These are phyloP conservation scores for Melanostigma gelatinosum DNA, from an alignment of 2,113 vertebrate species.

Conservation along the genomic window DNA sequence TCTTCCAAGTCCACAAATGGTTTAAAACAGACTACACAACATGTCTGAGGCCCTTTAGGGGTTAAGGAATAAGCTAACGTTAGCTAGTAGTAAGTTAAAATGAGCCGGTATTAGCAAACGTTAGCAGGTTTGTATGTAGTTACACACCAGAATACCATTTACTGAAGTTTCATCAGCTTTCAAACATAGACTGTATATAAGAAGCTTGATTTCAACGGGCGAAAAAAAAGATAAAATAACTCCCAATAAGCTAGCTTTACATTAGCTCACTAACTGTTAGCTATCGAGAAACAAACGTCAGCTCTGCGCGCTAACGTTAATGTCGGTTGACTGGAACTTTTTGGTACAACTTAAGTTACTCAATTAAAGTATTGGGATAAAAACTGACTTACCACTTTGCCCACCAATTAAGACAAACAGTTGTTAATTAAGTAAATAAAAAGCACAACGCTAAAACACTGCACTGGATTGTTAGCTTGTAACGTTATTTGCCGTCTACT, in stretches of 20 bases:
- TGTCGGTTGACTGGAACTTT: background rate
- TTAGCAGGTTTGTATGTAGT: background rate
- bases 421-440: background rate
- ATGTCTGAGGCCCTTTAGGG: too few relatives aligned
- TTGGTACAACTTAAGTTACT: background rate
- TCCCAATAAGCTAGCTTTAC: background rate
- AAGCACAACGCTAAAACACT: background rate
- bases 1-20: slow-evolving; percentile 16
- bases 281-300: background rate
- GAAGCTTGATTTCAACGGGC: background rate
- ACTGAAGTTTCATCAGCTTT: background rate
- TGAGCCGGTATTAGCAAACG: too few relatives aligned
- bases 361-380: background rate
- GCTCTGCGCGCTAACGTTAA: background rate
- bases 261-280: too few relatives aligned
- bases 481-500: background rate
- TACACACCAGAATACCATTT: background rate
- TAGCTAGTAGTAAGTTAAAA: background rate
- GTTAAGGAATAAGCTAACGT: background rate
- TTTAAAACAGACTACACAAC: slow-evolving; percentile 2
- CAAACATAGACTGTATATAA: background rate
- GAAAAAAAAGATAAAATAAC: background rate
- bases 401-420: background rate
- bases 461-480: background rate
- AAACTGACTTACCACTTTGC: background rate